Evolutionary conservation across 2,113 vertebrate species (phyloP).

Genomic region (Ammospiza caudacuta): DNA sequence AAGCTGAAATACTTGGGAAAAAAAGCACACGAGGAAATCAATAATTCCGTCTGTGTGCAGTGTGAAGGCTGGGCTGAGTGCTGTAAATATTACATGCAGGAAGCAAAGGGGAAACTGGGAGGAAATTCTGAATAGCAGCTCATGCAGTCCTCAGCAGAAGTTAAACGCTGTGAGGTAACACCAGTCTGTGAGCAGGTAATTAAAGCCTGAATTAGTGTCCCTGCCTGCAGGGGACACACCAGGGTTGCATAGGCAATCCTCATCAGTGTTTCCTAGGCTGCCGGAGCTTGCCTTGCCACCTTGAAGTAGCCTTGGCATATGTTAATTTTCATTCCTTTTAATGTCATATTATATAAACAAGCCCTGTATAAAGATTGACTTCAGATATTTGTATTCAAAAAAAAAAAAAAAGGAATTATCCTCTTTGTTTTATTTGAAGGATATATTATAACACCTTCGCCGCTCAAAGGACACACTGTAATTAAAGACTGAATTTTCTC

Average conservation of each 20-base stretch:
- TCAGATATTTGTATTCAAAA: conserved; percentile 23
- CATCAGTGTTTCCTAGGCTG: neutral
- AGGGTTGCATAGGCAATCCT: neutral
- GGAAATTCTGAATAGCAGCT: neutral
- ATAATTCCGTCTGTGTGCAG: neutral
- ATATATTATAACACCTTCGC: conserved; percentile 2
- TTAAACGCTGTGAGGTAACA: neutral
- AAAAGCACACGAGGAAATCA: neutral
- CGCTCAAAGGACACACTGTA: neutral
- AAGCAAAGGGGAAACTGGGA: neutral
- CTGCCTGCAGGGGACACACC: conserved; percentile 12
- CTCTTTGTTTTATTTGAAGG: conserved; percentile 32
- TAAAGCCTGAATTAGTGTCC: neutral
- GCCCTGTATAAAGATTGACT: neutral
- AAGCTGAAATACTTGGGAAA: neutral
- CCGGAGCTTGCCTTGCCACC: neutral
- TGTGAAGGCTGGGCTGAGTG: neutral
- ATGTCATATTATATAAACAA: conserved; percentile 34
- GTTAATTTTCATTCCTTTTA: conserved; percentile 38
- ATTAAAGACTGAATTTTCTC: conserved; percentile 50
- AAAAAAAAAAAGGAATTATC: neutral
- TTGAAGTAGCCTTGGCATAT: conserved; percentile 31
- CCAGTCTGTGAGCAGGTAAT: neutral
- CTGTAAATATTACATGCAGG: neutral
- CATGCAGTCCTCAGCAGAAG: neutral